Evolutionary conservation across 2,797 vertebrate species (phyloP), one percentile per base, ranked within the genome.

Genomic region (Polyboroides typus): DNA sequence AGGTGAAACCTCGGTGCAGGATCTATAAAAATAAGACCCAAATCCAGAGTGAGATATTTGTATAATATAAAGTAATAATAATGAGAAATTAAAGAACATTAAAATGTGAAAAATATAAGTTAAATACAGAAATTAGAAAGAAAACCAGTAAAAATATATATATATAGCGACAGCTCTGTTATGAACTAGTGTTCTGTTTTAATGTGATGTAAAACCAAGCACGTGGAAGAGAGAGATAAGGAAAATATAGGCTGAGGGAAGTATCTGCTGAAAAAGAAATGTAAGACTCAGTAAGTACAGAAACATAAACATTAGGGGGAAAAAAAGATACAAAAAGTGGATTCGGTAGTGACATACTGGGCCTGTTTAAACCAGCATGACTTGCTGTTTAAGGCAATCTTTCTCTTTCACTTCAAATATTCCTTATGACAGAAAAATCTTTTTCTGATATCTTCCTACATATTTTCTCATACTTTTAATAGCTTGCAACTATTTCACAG

Each of bases 141-240:
- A 86, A 93, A 72, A 22, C 0, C 10, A 26, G 26, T 47, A 38
- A 90, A 40, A n/a, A 33, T 23, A 53, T 5, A 67, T 64, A 75
- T 38, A 60, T n/a, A 50, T 20, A 91, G 34, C 5, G 13, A 64
- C 17, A 81, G 72, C 34, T 83, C 87, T 68, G 56, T 45, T 88
- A 87, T 22, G 27, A 92, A 25, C 55, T 27, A 80, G 12, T 5
- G 3, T 66, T 93, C 58, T 84, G 34, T 70, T 91, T 94, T 76
- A 91, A 93, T 81, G 67, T 6, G 26, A 88, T 86, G 80, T 76
- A 92, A 96, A 96, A 89, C 64, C 70, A 92, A 96, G 66, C 73
- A 84, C 59, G 5, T 92, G 95, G 88, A 89, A 90, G 47, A 79
- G 42, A 56, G 74, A 96, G 82, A 93, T 92, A 95, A 96, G 90